phyloP scores from a whole-genome alignment of 2,797 vertebrate genomes.

The Orientallactaga sibirica region DNA sequence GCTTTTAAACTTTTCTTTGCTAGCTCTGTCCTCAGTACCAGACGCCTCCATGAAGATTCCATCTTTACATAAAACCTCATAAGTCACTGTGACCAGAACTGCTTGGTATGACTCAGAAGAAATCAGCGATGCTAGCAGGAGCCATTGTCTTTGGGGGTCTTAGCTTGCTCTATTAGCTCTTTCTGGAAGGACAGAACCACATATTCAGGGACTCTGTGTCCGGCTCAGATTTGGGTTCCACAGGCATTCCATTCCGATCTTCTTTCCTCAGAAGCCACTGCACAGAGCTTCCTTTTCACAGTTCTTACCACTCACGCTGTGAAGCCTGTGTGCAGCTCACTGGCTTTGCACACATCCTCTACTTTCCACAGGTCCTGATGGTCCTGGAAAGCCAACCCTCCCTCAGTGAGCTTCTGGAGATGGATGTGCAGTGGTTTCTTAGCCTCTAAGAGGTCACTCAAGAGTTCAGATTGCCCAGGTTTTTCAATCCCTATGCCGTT shows the following conservation, averaged over 20 bases:
- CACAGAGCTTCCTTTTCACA: slow-evolving; percentile 93
- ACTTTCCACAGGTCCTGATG: slow-evolving; percentile 84
- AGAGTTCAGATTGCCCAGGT: slow-evolving; percentile 94
- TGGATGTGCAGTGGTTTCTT: slow-evolving; percentile 83
- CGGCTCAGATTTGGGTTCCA: slow-evolving; percentile 77
- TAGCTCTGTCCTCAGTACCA: slow-evolving; percentile 84
- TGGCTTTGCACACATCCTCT: slow-evolving; percentile 93
- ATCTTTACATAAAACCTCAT: slow-evolving; percentile 76
- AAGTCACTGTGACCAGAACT: slow-evolving; percentile 89
- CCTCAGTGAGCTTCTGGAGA: slow-evolving; percentile 63
- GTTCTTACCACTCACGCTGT: slow-evolving; percentile 93
- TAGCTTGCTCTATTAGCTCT: slow-evolving; percentile 42
- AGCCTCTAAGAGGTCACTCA: slow-evolving; percentile 90
- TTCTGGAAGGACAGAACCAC: slow-evolving; percentile 92
- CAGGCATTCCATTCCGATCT: slow-evolving; percentile 93
- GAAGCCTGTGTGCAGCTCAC: slow-evolving; percentile 92
- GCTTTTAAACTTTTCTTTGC: slow-evolving; percentile 76
- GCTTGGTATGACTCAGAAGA: slow-evolving; percentile 81
- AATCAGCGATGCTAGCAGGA: slow-evolving; percentile 76
- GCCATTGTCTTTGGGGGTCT: slow-evolving; percentile 70
- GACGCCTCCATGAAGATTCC: slow-evolving; percentile 85
- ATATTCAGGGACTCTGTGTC: slow-evolving; percentile 88
- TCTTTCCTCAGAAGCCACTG: slow-evolving; percentile 94
- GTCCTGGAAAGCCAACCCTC: slow-evolving; percentile 86
- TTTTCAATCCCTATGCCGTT: slow-evolving; percentile 95